phyloP scores from a whole-genome alignment of 2,113 vertebrate genomes.

The Electrona antarctica region DNA sequence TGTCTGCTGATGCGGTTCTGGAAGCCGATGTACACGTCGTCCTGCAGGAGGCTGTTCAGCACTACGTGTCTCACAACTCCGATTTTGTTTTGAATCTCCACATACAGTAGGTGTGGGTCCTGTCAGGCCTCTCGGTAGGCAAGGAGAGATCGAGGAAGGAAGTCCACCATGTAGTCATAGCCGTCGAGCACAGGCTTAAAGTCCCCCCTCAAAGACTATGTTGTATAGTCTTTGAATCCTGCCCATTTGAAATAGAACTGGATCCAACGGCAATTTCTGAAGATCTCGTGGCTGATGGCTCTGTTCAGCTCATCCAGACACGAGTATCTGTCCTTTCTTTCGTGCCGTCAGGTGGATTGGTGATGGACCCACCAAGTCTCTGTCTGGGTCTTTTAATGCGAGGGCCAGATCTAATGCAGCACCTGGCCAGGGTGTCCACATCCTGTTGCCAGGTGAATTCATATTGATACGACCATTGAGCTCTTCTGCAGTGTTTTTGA shows the following conservation, averaged over 20 bases:
- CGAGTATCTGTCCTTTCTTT: conserved; percentile 79
- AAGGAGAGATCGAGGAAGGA: conserved; percentile 75
- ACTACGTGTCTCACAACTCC: conserved; percentile 80
- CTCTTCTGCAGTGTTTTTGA: conserved; percentile 77
- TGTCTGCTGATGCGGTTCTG: conserved; percentile 80
- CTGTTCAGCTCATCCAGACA: conserved; percentile 72
- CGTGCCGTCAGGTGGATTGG: conserved; percentile 63
- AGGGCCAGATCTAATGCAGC: conserved; percentile 78
- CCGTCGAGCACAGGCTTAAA: conserved; percentile 66
- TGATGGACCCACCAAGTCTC: conserved; percentile 67
- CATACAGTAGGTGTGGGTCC: conserved; percentile 64
- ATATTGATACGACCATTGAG: conserved; percentile 78
- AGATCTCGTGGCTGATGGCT: conserved; percentile 75
- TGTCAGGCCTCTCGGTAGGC: conserved; percentile 68
- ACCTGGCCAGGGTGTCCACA: conserved; percentile 82
- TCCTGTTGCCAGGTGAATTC: conserved; percentile 42
- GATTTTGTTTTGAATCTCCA: conserved; percentile 74
- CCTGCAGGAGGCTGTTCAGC: conserved; percentile 80
- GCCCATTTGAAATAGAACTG: conserved; percentile 84
- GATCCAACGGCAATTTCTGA: conserved; percentile 77
- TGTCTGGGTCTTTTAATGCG: conserved; percentile 67
- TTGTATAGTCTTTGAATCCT: conserved; percentile 80
- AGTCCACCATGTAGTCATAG: conserved; percentile 81
- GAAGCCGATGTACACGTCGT: conserved; percentile 85
- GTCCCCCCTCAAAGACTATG: too few species aligned